phyloP scores from a whole-genome alignment of 2,113 vertebrate species.

The Coturnix japonica region DNA sequence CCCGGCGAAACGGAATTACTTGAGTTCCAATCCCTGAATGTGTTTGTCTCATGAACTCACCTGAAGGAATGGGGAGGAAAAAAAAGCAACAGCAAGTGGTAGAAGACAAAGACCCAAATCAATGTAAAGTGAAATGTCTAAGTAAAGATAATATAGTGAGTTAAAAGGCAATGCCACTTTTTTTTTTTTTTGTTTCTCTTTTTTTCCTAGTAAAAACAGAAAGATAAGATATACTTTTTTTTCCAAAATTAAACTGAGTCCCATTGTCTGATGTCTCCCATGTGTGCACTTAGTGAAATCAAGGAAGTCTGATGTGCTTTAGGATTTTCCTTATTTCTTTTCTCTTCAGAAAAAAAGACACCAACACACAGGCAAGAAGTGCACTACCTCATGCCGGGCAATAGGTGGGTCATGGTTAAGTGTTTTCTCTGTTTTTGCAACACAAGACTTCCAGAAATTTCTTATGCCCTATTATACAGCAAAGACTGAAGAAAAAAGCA shows the following conservation, averaged over 20 bases:
- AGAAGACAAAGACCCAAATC: neutral
- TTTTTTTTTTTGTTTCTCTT: no score
- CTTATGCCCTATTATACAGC: neutral
- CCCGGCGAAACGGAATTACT: neutral
- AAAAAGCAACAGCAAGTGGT: neutral
- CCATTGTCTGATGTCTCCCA: neutral
- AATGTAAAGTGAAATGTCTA: neutral
- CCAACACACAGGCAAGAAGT: neutral
- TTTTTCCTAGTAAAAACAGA: neutral
- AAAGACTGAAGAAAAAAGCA: neutral
- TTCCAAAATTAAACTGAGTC: neutral
- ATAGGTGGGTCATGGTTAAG: accelerated
- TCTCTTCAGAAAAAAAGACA: neutral
- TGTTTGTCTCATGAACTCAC: neutral
- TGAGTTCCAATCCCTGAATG: neutral
- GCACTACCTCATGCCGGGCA: neutral
- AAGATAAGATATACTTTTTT: neutral
- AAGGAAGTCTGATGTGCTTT: neutral
- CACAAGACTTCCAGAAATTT: neutral
- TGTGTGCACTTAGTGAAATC: neutral
- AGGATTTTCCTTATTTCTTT: neutral
- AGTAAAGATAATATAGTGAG: neutral
- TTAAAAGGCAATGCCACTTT: neutral
- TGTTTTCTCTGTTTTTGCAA: neutral
- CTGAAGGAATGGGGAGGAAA: neutral